phyloP scores from a whole-genome alignment of 2,888 invertebrate species.

The Microctonus hyperodae region DNA sequence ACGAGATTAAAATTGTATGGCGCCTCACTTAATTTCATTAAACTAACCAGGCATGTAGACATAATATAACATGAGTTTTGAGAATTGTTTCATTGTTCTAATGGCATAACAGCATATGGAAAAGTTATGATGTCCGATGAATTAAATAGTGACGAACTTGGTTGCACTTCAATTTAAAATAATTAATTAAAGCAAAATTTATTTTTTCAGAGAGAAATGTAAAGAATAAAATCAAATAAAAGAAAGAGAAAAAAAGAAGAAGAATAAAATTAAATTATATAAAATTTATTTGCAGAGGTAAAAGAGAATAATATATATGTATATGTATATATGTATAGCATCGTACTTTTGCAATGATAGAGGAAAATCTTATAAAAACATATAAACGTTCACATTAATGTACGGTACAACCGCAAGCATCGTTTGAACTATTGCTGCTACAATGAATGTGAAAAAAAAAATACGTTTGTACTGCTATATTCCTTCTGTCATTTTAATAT shows the following conservation, averaged over 20 bases:
- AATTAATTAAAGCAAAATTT: not conserved
- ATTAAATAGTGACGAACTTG: not conserved
- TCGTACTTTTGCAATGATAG: not conserved
- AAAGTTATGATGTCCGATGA: not conserved
- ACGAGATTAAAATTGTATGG: slow-evolving; percentile 45
- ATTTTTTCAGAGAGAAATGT: too few relatives aligned
- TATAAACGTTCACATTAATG: not conserved
- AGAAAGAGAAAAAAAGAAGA: too few relatives aligned
- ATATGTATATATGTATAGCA: too few relatives aligned
- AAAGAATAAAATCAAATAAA: too few relatives aligned
- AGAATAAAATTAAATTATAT: too few relatives aligned
- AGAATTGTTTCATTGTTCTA: not conserved
- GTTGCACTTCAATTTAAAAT: not conserved
- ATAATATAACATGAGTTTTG: not conserved
- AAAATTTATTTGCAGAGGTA: not conserved
- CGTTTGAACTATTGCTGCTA: not conserved
- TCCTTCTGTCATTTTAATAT: not conserved
- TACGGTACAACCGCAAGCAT: not conserved
- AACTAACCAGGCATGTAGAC: slow-evolving; percentile 17
- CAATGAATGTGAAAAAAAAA: not conserved
- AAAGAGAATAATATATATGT: too few relatives aligned
- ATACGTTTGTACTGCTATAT: not conserved
- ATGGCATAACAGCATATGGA: not conserved
- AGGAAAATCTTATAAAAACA: not conserved
- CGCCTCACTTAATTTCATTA: slow-evolving; percentile 44